phyloP scores from a whole-genome alignment of 2,888 invertebrate species.

The Pardosa pseudoannulata region DNA sequence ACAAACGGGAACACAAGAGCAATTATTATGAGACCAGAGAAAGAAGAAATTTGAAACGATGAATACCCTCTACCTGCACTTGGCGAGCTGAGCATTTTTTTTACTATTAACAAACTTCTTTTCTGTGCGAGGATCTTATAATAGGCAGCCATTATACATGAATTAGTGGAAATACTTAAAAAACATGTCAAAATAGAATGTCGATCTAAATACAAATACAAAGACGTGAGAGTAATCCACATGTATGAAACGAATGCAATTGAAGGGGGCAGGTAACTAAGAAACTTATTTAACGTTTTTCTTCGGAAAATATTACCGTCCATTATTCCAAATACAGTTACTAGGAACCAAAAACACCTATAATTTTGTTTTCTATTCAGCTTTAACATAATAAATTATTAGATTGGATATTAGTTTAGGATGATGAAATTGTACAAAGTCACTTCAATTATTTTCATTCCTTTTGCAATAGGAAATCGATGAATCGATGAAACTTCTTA shows the following conservation, averaged over 20 bases:
- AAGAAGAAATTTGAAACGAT: neutral
- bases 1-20: neutral
- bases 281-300: neutral
- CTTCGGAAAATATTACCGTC: neutral
- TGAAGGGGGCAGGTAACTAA: neutral
- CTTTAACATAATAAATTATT: too few relatives aligned
- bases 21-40: neutral
- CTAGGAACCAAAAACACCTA: neutral
- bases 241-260: neutral
- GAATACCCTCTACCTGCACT: neutral
- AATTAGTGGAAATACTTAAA: neutral
- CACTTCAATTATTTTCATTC: too few relatives aligned
- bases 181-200: neutral
- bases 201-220: neutral
- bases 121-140: neutral
- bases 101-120: neutral
- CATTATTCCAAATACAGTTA: neutral
- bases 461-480: too few relatives aligned
- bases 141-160: neutral
- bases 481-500: too few relatives aligned
- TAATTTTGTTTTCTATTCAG: neutral
- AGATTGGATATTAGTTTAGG: too few relatives aligned
- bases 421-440: too few relatives aligned
- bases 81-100: neutral
- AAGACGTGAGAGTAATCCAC: neutral